phyloP scores from a whole-genome alignment of 2,113 vertebrate genomes.

The Nannospalax galili region DNA sequence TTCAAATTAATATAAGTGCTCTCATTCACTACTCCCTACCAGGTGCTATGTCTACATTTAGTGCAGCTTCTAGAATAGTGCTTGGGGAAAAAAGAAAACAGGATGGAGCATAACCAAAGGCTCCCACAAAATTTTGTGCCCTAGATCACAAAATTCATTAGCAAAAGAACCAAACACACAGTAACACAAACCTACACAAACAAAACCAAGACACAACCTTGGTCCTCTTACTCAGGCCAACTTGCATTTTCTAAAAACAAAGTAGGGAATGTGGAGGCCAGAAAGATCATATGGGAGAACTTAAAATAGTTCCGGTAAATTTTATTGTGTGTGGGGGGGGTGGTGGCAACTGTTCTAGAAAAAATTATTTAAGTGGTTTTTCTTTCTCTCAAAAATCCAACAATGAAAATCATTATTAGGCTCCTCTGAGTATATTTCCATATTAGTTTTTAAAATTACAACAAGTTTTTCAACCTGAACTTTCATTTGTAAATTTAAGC shows the following conservation, averaged over 20 bases:
- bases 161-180: background rate
- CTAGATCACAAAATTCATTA: background rate
- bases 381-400: conserved; percentile 44
- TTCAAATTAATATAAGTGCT: background rate
- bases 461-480: conserved; percentile 52
- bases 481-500: conserved; percentile 51
- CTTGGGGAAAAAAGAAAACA: background rate
- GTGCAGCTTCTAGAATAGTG: conserved; percentile 28
- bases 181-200: background rate
- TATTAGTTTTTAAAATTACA: conserved; percentile 55
- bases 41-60: background rate
- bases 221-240: background rate
- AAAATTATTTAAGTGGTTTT: background rate
- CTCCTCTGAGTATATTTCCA: conserved; percentile 37
- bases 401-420: conserved; percentile 45
- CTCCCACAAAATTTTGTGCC: background rate
- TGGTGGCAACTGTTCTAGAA: background rate
- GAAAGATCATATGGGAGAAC: background rate
- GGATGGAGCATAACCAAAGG: conserved; percentile 19
- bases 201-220: conserved; percentile 14
- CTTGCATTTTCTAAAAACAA: conserved; percentile 15
- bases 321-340: background rate
- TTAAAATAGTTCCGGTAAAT: background rate
- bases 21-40: background rate
- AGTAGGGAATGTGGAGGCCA: conserved; percentile 5